phyloP scores from a whole-genome alignment of 2,113 vertebrate genomes.

The Myotis brandtii region DNA sequence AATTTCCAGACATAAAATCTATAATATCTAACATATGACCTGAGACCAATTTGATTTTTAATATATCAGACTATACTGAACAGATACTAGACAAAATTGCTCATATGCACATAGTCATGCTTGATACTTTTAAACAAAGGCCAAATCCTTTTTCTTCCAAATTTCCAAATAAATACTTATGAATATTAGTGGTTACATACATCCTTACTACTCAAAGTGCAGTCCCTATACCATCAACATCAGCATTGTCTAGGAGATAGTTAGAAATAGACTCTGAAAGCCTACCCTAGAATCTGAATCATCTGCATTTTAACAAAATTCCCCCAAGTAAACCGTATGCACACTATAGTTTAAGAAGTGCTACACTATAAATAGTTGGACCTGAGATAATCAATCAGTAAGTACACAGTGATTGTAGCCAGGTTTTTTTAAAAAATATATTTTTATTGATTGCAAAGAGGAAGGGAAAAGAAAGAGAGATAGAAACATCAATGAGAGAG shows the following conservation, averaged over 20 bases:
- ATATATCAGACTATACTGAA: neutral
- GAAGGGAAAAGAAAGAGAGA: too few species aligned
- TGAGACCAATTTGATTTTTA: conserved; percentile 18
- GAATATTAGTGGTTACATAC: neutral
- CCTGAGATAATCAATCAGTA: neutral
- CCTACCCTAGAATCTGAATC: neutral
- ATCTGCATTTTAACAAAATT: neutral
- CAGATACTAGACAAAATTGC: neutral
- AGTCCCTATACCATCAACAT: neutral
- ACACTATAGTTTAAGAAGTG: conserved; percentile 8
- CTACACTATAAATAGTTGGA: neutral
- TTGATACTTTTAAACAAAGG: neutral
- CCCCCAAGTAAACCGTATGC: neutral
- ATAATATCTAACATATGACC: neutral
- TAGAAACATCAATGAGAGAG: too few species aligned
- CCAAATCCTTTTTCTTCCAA: conserved; percentile 8
- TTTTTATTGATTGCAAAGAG: too few species aligned
- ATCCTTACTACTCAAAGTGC: neutral
- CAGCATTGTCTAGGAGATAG: neutral
- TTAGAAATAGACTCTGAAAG: neutral
- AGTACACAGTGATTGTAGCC: neutral
- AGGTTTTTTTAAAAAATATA: too few species aligned
- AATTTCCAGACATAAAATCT: neutral
- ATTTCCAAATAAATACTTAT: conserved; percentile 28
- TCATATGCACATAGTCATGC: neutral